phyloP scores from a whole-genome alignment of 2,113 vertebrate genomes.

The Colossoma macropomum region DNA sequence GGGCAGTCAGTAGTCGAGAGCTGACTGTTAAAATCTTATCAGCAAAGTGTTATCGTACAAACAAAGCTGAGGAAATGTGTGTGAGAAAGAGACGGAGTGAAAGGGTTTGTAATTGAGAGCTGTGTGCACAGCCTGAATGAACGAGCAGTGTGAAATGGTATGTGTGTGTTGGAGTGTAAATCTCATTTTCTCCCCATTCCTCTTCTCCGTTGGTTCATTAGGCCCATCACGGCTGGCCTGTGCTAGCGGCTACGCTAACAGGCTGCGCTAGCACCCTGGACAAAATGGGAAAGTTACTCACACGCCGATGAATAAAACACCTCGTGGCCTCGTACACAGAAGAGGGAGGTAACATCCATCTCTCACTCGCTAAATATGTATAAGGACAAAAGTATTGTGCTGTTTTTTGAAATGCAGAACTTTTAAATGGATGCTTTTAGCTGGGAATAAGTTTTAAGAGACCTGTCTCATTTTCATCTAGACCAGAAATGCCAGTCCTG shows the following conservation, averaged over 20 bases:
- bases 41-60: not conserved
- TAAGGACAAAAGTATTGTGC: not conserved
- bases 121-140: slow-evolving; percentile 27
- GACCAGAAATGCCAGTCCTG: no score
- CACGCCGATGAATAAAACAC: not conserved
- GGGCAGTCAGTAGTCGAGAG: not conserved
- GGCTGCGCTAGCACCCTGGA: not conserved
- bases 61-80: not conserved
- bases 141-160: slow-evolving; percentile 43
- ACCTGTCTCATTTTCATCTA: no score
- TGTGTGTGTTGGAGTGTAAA: slow-evolving; percentile 52
- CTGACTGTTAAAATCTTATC: not conserved
- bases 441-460: not conserved
- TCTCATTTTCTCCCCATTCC: slow-evolving; percentile 50
- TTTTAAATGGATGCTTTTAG: not conserved
- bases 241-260: slow-evolving; percentile 31
- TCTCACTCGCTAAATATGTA: not conserved
- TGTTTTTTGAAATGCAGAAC: not conserved
- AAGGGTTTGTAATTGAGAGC: slow-evolving; percentile 38
- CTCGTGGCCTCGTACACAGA: not conserved
- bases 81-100: not conserved
- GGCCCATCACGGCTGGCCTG: slow-evolving; percentile 2
- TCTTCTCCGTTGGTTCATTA: slow-evolving; percentile 42
- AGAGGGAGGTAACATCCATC: slow-evolving; percentile 1
- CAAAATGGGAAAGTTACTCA: slow-evolving; percentile 33